A percentile compares a stretch with the other conserved stretches of the same genome.
These are phyloP conservation scores for Crenuchus spilurus DNA, from an alignment of 2,797 vertebrate species.

Conservation along the genomic window DNA sequence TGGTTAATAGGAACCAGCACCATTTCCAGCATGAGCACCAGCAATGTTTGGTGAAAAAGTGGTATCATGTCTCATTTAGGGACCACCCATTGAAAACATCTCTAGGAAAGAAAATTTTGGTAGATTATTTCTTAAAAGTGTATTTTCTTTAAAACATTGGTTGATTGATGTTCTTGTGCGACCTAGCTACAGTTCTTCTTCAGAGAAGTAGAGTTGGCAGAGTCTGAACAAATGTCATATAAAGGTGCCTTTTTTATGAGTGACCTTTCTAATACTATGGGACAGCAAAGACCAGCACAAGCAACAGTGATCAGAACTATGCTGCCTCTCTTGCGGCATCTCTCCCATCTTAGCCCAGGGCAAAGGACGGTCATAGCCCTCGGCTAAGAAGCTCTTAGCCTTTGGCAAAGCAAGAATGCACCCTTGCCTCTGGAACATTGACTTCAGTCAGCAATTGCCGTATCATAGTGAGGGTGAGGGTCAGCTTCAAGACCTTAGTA, in stretches of 20 bases:
- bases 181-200: neutral
- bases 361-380: conserved; percentile 42
- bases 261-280: neutral
- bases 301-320: conserved; percentile 1
- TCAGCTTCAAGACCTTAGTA: neutral
- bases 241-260: neutral
- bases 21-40: too few species aligned
- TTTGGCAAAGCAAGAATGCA: conserved; percentile 41
- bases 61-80: too few species aligned
- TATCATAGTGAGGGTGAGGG: conserved; percentile 12
- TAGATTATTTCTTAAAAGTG: too few species aligned
- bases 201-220: too few species aligned
- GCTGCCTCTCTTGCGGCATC: neutral
- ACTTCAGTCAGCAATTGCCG: conserved; percentile 32
- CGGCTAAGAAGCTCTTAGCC: conserved; percentile 37
- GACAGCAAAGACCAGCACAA: conserved; percentile 3
- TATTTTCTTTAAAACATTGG: too few species aligned
- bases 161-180: too few species aligned
- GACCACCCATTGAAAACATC: too few species aligned
- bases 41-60: too few species aligned
- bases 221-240: neutral
- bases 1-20: too few species aligned
- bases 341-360: conserved; percentile 38
- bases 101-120: too few species aligned
- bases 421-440: conserved; percentile 27